These are phyloP conservation scores for Cheirogaleus medius DNA, from an alignment of 2,113 vertebrate genomes.

Conservation along the genomic window DNA sequence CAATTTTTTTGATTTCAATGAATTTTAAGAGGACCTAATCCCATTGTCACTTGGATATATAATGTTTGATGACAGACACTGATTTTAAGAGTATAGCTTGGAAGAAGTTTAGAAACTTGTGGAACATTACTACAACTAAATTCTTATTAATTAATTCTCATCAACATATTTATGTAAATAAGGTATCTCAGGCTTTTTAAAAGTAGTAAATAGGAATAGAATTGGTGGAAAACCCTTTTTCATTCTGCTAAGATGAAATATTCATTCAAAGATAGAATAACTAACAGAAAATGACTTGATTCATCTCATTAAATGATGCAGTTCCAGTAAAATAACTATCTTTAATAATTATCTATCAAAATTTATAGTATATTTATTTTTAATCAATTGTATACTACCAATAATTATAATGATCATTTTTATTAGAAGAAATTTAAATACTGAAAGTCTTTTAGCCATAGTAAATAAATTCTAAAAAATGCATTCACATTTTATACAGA, in stretches of 20 bases:
- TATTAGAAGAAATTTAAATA: neutral
- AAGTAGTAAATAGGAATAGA: constrained; percentile 1
- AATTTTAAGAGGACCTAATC: neutral
- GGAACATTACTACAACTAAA: neutral
- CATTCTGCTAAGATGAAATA: neutral
- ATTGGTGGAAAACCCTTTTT: neutral
- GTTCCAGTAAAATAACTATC: constrained; percentile 1
- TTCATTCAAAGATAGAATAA: neutral
- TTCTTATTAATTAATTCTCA: neutral
- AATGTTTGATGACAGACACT: neutral
- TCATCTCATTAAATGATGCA: neutral
- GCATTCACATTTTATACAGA: neutral
- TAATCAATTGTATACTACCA: neutral
- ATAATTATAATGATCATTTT: neutral
- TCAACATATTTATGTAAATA: neutral
- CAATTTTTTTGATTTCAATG: constrained; percentile 18
- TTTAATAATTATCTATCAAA: constrained; percentile 6
- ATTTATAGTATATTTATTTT: neutral
- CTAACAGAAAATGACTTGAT: neutral
- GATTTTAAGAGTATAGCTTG: neutral
- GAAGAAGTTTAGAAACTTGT: neutral
- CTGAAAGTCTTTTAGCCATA: neutral
- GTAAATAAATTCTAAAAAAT: neutral
- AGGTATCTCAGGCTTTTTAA: neutral
- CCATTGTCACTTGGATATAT: neutral